Evolutionary conservation across 2,888 invertebrate species (phyloP), one percentile per base, ranked within the genome.

Genomic region (Hydriomena furcata): DNA sequence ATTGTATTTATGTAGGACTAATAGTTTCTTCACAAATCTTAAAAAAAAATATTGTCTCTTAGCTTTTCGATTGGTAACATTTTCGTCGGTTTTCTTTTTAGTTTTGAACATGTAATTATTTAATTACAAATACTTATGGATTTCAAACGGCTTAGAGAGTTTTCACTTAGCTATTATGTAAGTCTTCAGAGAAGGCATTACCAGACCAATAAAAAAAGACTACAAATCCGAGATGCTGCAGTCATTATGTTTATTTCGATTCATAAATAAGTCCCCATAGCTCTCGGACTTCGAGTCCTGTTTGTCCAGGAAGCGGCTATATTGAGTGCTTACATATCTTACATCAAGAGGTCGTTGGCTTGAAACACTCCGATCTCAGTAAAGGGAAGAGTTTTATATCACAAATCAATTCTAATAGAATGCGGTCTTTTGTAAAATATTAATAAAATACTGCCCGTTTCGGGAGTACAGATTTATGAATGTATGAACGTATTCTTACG

Each of bases 331-430:
- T 63, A 60, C 58, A 52, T 61, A 73, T 76, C 71, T 69, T 69
- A 77, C 72, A 79, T 79, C 70, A 75, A 77, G 68, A 74, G 84
- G 79, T 76, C 82, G 60, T 79, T 80, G 79, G 59, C 79, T 40
- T 43, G 30, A 35, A 23, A 62, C 60, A 64, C 47, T 47, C 63
- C 54, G 62, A 63, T 64, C 61, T 37, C n/a, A 35, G 41, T 27
- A 23, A 36, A 25, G 37, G 23, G 11, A 49, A 48, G 30, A 30
- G 11, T 24, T 45, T 28, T 34, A 34, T 37, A 31, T 12, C 20
- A 34, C 8, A 37, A 7, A 44, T 10, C 13, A 23, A 38, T 40
- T 24, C 21, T 10, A 32, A 42, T 42, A 11, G 31, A 32, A 41
- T 28, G 17, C 10, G 25, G 5, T 27, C n/a, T 27, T 27, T 17